These are phyloP conservation scores for Vimba vimba DNA, from an alignment of 2,113 vertebrate genomes.

Conservation along the genomic window DNA sequence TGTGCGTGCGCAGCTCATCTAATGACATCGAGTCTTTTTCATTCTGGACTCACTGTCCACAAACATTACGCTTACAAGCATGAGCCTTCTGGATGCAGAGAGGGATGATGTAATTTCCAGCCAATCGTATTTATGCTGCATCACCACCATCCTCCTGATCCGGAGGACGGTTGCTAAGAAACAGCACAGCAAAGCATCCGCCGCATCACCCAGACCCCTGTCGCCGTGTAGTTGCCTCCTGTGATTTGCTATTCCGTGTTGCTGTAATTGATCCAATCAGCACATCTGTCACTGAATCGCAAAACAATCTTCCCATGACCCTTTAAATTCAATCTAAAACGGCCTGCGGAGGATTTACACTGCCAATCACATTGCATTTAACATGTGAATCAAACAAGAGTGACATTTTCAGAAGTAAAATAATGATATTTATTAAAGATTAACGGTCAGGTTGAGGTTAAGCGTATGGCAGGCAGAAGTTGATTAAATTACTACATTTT, in stretches of 20 bases:
- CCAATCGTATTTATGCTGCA: slow-evolving; percentile 80
- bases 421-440: not conserved
- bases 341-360: not conserved
- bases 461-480: not conserved
- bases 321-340: not conserved
- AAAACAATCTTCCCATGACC: slow-evolving; percentile 44
- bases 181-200: slow-evolving; percentile 70
- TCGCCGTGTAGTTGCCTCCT: slow-evolving; percentile 60
- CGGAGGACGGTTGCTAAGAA: slow-evolving; percentile 71
- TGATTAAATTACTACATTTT: not conserved
- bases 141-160: slow-evolving; percentile 70
- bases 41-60: slow-evolving; percentile 64
- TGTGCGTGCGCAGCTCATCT: slow-evolving; percentile 12
- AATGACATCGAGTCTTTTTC: slow-evolving; percentile 63
- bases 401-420: not conserved
- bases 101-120: slow-evolving; percentile 78
- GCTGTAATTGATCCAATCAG: slow-evolving; percentile 69
- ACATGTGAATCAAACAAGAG: not conserved
- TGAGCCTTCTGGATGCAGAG: slow-evolving; percentile 63
- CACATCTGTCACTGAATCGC: slow-evolving; percentile 54
- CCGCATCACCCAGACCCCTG: slow-evolving; percentile 65
- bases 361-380: not conserved
- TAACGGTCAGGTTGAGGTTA: no score
- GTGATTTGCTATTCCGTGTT: slow-evolving; percentile 66
- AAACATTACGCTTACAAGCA: slow-evolving; percentile 70